A percentile compares a stretch with the other conserved stretches of the same genome.
Conservation (phyloP, 2,888 invertebrate species). For the Patella caerulea region DNA sequence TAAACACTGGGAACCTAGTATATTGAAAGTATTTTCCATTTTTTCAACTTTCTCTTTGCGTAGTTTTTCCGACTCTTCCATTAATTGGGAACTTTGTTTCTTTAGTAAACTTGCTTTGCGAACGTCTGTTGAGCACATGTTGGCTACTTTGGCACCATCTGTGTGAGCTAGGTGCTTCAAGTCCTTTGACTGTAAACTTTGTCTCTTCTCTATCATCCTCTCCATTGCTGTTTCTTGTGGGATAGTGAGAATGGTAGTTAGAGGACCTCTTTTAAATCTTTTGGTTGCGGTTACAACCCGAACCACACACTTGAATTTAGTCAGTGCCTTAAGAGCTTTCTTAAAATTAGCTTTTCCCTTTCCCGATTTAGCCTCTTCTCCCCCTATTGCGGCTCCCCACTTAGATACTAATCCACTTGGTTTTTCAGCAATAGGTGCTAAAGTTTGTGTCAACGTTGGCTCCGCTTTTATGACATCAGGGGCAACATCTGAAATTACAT, state of each 20-base stretch:
- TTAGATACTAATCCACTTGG: background rate
- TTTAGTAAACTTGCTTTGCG: background rate
- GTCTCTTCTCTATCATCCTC: conserved; percentile 25
- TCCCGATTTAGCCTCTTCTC: background rate
- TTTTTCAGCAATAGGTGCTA: no score
- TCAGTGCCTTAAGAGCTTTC: conserved; percentile 30
- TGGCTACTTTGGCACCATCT: conserved; percentile 28
- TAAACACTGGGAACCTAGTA: no score
- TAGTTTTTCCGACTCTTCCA: background rate
- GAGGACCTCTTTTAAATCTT: conserved; percentile 29
- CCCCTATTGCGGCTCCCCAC: background rate
- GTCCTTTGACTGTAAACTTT: conserved; percentile 21
- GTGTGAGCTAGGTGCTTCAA: conserved; percentile 23
- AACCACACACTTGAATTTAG: conserved; percentile 29
- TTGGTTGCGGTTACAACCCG: conserved; percentile 29
- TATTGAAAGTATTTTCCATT: background rate
- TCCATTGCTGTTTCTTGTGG: conserved; percentile 39
- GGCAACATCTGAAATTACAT: no score
- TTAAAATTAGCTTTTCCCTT: conserved; percentile 20
- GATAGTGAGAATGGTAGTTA: conserved; percentile 37
- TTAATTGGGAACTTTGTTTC: background rate
- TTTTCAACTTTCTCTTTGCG: background rate
- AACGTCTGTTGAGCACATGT: background rate
- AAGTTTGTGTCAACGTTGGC: no score
- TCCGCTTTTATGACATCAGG: no score